Evolutionary conservation across 2,797 vertebrate species (phyloP).

Genomic region (Anas georgica): DNA sequence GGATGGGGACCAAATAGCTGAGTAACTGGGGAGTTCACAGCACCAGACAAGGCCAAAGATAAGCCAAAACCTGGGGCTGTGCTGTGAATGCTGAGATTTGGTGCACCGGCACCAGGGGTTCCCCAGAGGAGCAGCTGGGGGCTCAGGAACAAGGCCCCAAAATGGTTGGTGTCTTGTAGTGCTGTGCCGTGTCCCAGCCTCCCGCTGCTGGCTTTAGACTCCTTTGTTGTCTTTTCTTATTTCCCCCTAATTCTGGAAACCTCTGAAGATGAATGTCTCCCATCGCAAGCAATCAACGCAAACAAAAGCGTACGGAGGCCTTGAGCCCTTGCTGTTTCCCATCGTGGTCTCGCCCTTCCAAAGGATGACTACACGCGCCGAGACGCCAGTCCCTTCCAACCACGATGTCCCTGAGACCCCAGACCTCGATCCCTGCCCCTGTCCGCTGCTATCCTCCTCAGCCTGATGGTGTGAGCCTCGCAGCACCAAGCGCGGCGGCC

Average conservation of each 20-base stretch:
- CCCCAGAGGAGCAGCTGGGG: accelerated
- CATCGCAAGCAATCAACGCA: conserved; percentile 8
- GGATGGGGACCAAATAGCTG: not conserved
- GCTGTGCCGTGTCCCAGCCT: not conserved
- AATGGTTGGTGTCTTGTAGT: not conserved
- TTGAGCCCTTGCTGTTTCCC: not conserved
- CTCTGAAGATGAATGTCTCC: not conserved
- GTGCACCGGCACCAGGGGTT: not conserved
- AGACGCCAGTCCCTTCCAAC: conserved; percentile 22
- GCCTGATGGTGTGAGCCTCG: conserved; percentile 55
- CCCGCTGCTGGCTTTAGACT: not conserved
- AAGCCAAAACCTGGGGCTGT: not conserved
- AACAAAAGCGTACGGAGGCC: not conserved
- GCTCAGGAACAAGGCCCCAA: not conserved
- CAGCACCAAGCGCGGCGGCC: conserved; percentile 17
- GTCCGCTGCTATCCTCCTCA: conserved; percentile 59
- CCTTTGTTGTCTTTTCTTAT: conserved; percentile 24
- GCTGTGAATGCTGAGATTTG: not conserved
- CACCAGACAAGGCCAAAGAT: not conserved
- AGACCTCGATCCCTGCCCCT: conserved; percentile 59
- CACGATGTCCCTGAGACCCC: conserved; percentile 60
- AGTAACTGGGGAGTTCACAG: not conserved
- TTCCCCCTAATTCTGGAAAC: not conserved
- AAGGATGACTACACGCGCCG: not conserved
- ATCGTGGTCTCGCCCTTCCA: not conserved